These are phyloP conservation scores for Platycercus adscitus DNA, from an alignment of 2,113 vertebrate species.

Conservation along the genomic window DNA sequence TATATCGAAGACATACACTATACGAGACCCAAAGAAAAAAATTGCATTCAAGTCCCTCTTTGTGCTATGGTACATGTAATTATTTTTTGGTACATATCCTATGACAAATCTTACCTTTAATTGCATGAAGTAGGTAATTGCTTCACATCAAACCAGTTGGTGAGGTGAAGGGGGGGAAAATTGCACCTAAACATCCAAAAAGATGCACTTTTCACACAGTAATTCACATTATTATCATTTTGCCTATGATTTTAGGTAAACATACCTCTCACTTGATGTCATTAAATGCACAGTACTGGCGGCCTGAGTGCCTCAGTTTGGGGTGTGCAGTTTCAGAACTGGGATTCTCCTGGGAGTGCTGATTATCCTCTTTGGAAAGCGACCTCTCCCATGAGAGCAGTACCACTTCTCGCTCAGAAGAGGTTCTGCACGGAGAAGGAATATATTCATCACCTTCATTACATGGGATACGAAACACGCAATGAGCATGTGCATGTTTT, in stretches of 20 bases:
- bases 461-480: rapidly evolving
- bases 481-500: not conserved
- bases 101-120: not conserved
- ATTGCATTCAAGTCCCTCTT: not conserved
- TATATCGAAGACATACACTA: not conserved
- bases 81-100: not conserved
- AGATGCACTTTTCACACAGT: not conserved
- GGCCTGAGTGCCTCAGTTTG: not conserved
- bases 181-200: not conserved
- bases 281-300: not conserved
- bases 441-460: not conserved
- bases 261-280: not conserved
- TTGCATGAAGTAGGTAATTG: not conserved
- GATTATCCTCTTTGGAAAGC: not conserved
- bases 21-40: not conserved
- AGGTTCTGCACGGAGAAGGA: not conserved
- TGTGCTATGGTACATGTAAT: not conserved
- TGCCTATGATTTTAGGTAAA: not conserved
- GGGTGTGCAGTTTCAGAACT: not conserved
- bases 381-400: not conserved
- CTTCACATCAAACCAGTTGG: slow-evolving; percentile 1
- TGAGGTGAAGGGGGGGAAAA: not conserved
- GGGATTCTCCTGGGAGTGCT: not conserved
- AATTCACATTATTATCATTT: not conserved
- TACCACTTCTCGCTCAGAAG: not conserved